Evolutionary conservation across 2,888 invertebrate genomes (phyloP).

Genomic region (Mimas tiliae): DNA sequence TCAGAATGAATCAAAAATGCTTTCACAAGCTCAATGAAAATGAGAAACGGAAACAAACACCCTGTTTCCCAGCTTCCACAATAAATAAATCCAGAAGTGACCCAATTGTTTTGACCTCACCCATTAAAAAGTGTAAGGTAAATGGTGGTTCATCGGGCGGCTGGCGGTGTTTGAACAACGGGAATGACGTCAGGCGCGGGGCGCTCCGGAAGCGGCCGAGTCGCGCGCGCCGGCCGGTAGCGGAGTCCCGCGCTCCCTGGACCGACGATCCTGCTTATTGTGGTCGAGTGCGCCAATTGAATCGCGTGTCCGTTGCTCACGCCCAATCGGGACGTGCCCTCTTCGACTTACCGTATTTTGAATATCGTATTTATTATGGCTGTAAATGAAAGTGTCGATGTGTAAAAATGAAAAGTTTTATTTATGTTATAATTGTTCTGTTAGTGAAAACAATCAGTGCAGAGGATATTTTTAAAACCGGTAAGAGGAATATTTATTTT

Average conservation of each 20-base stretch:
- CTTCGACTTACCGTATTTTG: conserved; percentile 58
- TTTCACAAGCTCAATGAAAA: not conserved
- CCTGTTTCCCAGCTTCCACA: conserved; percentile 52
- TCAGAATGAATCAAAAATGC: not conserved
- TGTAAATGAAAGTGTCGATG: conserved; percentile 37
- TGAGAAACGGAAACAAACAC: conserved; percentile 46
- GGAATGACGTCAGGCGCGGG: conserved; percentile 62
- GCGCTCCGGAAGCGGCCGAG: conserved; percentile 70
- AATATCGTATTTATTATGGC: conserved; percentile 53
- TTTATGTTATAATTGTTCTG: conserved; percentile 49
- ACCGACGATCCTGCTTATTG: conserved; percentile 70
- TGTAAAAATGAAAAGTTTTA: conserved; percentile 56
- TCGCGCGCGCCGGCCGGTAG: conserved; percentile 65
- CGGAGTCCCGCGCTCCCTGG: conserved; percentile 67
- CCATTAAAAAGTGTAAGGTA: conserved; percentile 83
- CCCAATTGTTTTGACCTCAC: conserved; percentile 81
- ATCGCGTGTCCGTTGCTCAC: conserved; percentile 76
- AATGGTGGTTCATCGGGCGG: conserved; percentile 57
- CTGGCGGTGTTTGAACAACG: conserved; percentile 42
- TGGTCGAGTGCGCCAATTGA: conserved; percentile 77
- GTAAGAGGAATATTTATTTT: conserved; percentile 47
- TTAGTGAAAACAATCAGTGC: conserved; percentile 51
- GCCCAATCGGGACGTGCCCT: conserved; percentile 65
- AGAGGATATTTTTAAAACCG: conserved; percentile 60
- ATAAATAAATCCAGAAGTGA: conserved; percentile 70